Evolutionary conservation across 2,888 invertebrate genomes (phyloP).

Genomic region (Drosophila birchii): DNA sequence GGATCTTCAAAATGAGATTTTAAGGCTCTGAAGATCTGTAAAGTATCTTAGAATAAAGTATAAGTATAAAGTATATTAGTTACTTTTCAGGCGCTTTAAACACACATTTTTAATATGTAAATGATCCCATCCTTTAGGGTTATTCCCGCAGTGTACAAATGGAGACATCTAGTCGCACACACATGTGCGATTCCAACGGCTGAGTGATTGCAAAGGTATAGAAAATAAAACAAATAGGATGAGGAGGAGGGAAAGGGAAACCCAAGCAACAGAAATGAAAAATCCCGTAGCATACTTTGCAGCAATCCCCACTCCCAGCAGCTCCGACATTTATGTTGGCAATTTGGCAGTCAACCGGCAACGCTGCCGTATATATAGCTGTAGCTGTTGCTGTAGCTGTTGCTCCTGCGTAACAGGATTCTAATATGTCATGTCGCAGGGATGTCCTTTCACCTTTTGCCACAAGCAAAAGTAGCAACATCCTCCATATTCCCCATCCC

Average conservation of each 20-base stretch:
- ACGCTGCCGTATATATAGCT: slow-evolving; percentile 35
- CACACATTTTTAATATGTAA: neutral
- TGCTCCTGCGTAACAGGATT: slow-evolving; percentile 73
- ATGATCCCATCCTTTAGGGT: neutral
- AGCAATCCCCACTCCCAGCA: slow-evolving; percentile 32
- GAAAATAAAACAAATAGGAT: slow-evolving; percentile 56
- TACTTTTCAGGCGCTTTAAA: no score
- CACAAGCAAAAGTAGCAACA: slow-evolving; percentile 18
- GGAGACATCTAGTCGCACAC: slow-evolving; percentile 39
- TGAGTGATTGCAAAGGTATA: slow-evolving; percentile 78
- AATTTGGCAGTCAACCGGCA: slow-evolving; percentile 76
- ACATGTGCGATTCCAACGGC: slow-evolving; percentile 72
- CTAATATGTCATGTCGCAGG: slow-evolving; percentile 78
- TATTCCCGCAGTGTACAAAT: slow-evolving; percentile 3
- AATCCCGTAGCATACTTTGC: slow-evolving; percentile 68
- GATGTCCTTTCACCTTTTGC: slow-evolving; percentile 73
- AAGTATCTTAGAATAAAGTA: no score
- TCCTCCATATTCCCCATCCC: slow-evolving; percentile 4
- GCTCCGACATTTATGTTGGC: slow-evolving; percentile 82
- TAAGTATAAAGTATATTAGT: no score
- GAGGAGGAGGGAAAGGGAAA: slow-evolving; percentile 24
- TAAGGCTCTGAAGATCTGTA: no score
- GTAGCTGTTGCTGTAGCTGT: slow-evolving; percentile 37
- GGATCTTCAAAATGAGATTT: no score
- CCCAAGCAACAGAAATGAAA: slow-evolving; percentile 74